phyloP scores from a whole-genome alignment of 2,797 vertebrate species.

The Hemitrygon akajei region DNA sequence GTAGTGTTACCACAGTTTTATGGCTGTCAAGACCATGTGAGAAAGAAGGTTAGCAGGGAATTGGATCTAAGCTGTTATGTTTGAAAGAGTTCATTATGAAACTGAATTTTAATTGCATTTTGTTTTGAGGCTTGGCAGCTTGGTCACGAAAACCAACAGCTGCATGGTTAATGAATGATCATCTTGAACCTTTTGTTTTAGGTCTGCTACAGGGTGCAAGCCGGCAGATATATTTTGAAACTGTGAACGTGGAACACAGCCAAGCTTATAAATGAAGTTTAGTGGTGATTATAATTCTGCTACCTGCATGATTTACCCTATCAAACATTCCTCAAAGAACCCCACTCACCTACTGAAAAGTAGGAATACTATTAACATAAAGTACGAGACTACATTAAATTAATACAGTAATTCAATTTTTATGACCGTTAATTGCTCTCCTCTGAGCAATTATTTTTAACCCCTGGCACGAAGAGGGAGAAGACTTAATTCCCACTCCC shows the following conservation, averaged over 20 bases:
- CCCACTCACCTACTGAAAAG: background rate
- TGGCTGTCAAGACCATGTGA: background rate
- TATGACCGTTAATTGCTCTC: background rate
- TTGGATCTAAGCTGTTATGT: background rate
- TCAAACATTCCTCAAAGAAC: background rate
- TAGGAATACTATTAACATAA: slow-evolving; percentile 25
- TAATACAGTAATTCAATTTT: background rate
- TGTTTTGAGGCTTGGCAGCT: slow-evolving; percentile 21
- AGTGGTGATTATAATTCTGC: slow-evolving; percentile 22
- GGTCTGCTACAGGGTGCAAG: background rate
- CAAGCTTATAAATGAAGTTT: slow-evolving; percentile 15
- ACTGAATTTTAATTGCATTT: slow-evolving; percentile 24
- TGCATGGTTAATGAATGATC: slow-evolving; percentile 20
- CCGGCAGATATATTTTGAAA: slow-evolving; percentile 25
- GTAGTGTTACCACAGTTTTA: background rate
- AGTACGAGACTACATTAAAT: background rate
- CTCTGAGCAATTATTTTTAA: background rate
- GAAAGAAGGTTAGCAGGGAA: background rate
- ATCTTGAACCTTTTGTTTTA: background rate
- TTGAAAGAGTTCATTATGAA: background rate
- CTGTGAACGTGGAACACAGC: background rate
- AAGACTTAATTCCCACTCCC: too few species aligned
- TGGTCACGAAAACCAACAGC: background rate
- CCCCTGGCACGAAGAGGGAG: background rate
- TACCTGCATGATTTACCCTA: slow-evolving; percentile 9